Evolutionary conservation across 2,797 vertebrate species (phyloP).

Genomic region (Masticophis lateralis): DNA sequence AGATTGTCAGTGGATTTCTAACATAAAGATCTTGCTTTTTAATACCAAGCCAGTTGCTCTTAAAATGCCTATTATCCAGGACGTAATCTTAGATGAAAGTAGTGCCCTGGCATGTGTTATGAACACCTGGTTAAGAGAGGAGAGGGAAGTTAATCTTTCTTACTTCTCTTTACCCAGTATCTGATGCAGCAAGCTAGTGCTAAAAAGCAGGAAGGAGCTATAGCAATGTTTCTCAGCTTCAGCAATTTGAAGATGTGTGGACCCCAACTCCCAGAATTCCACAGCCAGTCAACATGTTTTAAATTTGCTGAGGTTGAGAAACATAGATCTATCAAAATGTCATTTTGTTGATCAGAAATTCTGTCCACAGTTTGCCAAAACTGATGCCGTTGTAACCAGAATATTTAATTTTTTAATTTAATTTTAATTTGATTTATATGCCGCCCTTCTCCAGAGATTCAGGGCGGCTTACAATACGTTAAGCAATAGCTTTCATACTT

Average conservation of each 20-base stretch:
- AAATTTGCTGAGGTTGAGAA: not conserved
- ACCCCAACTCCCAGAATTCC: not conserved
- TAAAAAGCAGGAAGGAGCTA: not conserved
- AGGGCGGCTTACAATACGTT: too few relatives aligned
- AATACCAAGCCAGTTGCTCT: not conserved
- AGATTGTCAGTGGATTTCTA: not conserved
- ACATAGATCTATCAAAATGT: not conserved
- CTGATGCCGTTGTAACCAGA: not conserved
- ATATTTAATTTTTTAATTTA: too few relatives aligned
- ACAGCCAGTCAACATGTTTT: not conserved
- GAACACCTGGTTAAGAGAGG: not conserved
- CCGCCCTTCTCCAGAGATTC: too few relatives aligned
- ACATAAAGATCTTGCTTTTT: not conserved
- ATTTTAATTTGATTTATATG: too few relatives aligned
- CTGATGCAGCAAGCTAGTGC: not conserved
- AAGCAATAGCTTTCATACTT: too few relatives aligned
- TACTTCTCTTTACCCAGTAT: not conserved
- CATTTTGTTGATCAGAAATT: not conserved
- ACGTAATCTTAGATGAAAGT: not conserved
- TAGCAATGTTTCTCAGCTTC: not conserved
- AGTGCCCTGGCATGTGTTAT: not conserved
- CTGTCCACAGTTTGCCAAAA: not conserved
- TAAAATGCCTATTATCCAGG: not conserved
- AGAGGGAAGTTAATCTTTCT: not conserved
- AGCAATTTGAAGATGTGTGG: not conserved